Base-by-base conservation (phyloP, 1,140 invertebrate species). In the Ylistrum balloti region DNA sequence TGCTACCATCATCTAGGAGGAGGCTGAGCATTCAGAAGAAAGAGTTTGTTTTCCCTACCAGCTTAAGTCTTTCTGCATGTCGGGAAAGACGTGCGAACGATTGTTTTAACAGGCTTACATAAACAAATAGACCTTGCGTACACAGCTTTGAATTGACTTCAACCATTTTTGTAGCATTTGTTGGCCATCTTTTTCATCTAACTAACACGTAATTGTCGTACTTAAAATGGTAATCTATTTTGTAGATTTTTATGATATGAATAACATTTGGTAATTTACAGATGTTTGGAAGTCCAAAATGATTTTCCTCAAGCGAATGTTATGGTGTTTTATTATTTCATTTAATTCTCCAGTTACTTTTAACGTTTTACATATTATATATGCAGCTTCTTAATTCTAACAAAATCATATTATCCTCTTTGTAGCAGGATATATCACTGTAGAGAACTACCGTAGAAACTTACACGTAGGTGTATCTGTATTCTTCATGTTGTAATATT, bases 281-380 rank as follows among this genome's bases (percentile, higher is more conserved):
- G 56, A 17, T 28, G 3, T 17, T 0, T 74, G 56, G 56, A 74
- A n/a, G 56, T 74, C 56, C 13, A 74, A 74, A 74, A 74, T 74
- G 56, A 74, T 74, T 74, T 74, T 74, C 56, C 56, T 74, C n/a
- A n/a, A 74, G 56, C n/a, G 22, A 74, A 74, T 74, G 56, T 74
- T 74, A 74, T n/a, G n/a, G 28, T 74, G 56, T 74, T n/a, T 28
- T 28, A 74, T 74, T 74, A n/a, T 74, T 74, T 74, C 56, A n/a
- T 28, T 74, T 28, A 74, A 74, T 74, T 74, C 56, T 45, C 56
- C 56, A 74, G 56, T 28, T 74, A 28, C 56, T 74, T 56, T 74
- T 2, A 74, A 28, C 20, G 56, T 74, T n/a, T n/a, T 7, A 9
- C 22, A 28, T 74, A 28, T 17, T 74, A 28, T 11, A 28, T 74